A percentile compares a stretch with the other conserved stretches of the same genome.
These are phyloP conservation scores for Tonatia bakeri DNA, from an alignment of 2,113 vertebrate genomes.

Conservation along the genomic window DNA sequence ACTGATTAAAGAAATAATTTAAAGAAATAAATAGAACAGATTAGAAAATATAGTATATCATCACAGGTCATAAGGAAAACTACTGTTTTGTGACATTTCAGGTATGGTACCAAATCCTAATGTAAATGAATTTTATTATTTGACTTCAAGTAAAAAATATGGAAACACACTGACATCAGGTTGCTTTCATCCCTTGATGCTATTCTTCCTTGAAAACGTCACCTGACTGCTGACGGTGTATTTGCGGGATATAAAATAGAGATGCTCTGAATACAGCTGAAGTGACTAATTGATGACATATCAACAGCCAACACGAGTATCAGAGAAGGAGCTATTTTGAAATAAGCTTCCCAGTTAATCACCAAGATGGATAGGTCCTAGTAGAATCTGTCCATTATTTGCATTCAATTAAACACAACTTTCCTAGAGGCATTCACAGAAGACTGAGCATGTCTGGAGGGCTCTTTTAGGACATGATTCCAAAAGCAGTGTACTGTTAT, in stretches of 20 bases:
- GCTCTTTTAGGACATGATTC: neutral
- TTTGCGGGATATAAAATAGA: slow-evolving; percentile 31
- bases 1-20: neutral
- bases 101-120: neutral
- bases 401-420: slow-evolving; percentile 8
- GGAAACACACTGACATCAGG: neutral
- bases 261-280: neutral
- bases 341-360: slow-evolving; percentile 11
- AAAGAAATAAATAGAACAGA: neutral
- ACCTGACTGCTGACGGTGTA: slow-evolving; percentile 14
- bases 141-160: neutral
- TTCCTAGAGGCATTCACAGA: neutral
- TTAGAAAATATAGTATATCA: neutral
- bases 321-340: slow-evolving; percentile 40
- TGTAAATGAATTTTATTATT: slow-evolving; percentile 9
- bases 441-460: neutral
- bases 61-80: neutral
- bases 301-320: slow-evolving; percentile 27
- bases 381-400: neutral
- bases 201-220: slow-evolving; percentile 22
- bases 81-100: neutral
- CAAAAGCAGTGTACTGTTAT: neutral
- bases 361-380: neutral
- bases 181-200: neutral
- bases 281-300: slow-evolving; percentile 30